Base-by-base conservation (phyloP, 2,113 vertebrate genomes). In the Coptodon rendalli region DNA sequence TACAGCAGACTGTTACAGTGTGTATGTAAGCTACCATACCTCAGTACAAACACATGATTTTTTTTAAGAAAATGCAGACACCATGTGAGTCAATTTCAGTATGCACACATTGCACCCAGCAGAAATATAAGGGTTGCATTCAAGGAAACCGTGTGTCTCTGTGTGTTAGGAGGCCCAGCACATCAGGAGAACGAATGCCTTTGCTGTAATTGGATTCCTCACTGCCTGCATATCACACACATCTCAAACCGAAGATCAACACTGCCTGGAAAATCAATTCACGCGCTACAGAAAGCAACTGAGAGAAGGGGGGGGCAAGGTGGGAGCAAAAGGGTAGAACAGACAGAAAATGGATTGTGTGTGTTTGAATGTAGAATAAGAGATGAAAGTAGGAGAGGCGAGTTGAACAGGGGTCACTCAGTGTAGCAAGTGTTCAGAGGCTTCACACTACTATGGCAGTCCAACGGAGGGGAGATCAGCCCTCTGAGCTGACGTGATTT, bases 151-250 rank as follows among this genome's bases (percentile, higher is more conserved):
- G 14, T 24, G 40, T 3, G 17, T n/a, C 7, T 61, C 6, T 22
- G 50, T 80, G 71, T 73, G 73, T 56, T 68, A 61, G 52, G 63
- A 83, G 63, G 54, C 29, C 31, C 29, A n/a, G 82, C 79, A 63
- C 61, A 31, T 88, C 83, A 12, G 83, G 73, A 61, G 66, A 84
- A 57, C 29, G 22, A 84, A 86, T 56, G 56, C 80, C 43, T 84
- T 6, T 14, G 61, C 79, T 66, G 59, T 89, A 86, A 92, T 89
- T 82, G 83, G 59, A 84, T 87, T 80, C 45, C 31, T 71, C 85
- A 9, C 82, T 29, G 61, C 87, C 85, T 61, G 31, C 80, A 19
- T 76, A 81, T 82, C 80, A 57, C 89, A 61, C 59, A 85, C n/a
- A 86, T 56, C 71, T 86, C 71, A 50, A 66, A 27, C 81, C 5